phyloP scores from a whole-genome alignment of 2,888 invertebrate genomes.

The Eulithis prunata region DNA sequence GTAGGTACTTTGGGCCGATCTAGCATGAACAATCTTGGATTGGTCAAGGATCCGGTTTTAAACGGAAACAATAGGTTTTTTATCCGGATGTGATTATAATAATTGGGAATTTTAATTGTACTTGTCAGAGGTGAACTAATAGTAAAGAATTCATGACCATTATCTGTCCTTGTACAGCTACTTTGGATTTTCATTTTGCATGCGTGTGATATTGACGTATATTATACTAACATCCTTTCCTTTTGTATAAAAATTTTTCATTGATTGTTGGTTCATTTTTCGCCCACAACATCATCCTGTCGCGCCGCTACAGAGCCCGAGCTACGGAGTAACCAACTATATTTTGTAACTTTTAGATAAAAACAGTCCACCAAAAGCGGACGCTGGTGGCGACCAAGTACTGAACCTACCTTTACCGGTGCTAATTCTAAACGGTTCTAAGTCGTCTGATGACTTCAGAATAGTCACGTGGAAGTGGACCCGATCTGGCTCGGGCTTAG shows the following conservation, averaged over 20 bases:
- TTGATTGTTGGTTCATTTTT: too few relatives aligned
- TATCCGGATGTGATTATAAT: too few relatives aligned
- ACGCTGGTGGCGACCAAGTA: slow-evolving; percentile 93
- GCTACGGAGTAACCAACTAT: background rate
- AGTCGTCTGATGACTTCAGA: slow-evolving; percentile 93
- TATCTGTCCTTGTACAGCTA: background rate
- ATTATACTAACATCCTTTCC: slow-evolving; percentile 14
- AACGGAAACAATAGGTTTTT: too few relatives aligned
- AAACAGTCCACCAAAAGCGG: slow-evolving; percentile 94
- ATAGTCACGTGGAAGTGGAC: slow-evolving; percentile 94
- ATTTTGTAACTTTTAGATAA: slow-evolving; percentile 85
- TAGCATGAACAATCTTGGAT: background rate
- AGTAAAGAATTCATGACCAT: background rate
- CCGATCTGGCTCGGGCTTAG: slow-evolving; percentile 89
- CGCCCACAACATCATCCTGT: too few relatives aligned
- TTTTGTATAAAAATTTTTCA: slow-evolving; percentile 5
- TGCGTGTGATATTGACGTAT: slow-evolving; percentile 8
- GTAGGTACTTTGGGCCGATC: background rate
- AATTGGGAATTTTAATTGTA: too few relatives aligned
- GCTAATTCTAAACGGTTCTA: slow-evolving; percentile 92
- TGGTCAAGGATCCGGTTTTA: background rate
- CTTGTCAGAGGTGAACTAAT: too few relatives aligned
- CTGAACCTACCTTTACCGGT: slow-evolving; percentile 90
- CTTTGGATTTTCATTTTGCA: background rate
- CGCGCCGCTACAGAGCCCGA: too few relatives aligned